Evolutionary conservation across 2,797 vertebrate species (phyloP).

Genomic region (Chelon labrosus): DNA sequence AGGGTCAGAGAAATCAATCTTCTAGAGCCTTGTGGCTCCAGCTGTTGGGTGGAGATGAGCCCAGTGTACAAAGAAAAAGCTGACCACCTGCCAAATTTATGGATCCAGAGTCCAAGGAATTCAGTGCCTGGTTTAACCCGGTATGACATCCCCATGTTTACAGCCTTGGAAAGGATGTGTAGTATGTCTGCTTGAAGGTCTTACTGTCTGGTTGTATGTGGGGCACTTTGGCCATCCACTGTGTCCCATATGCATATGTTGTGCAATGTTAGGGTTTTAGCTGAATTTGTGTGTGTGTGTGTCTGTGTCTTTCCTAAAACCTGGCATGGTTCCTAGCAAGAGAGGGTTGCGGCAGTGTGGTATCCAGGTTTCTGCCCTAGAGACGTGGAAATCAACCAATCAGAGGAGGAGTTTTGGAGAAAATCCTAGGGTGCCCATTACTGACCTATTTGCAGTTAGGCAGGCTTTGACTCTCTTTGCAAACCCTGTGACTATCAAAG

Average conservation of each 20-base stretch:
- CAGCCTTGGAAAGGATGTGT: not conserved
- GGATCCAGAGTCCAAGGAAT: slow-evolving; percentile 33
- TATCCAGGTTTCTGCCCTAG: slow-evolving; percentile 67
- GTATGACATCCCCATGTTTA: slow-evolving; percentile 20
- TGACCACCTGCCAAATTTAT: slow-evolving; percentile 20
- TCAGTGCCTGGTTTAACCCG: not conserved
- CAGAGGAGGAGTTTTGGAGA: slow-evolving; percentile 52
- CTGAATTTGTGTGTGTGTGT: slow-evolving; percentile 13
- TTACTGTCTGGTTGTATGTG: slow-evolving; percentile 12
- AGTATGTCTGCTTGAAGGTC: not conserved
- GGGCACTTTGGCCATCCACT: not conserved
- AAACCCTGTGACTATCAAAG: slow-evolving; percentile 18
- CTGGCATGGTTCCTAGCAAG: slow-evolving; percentile 49
- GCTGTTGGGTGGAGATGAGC: slow-evolving; percentile 54
- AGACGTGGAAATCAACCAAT: slow-evolving; percentile 60
- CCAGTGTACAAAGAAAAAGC: slow-evolving; percentile 9
- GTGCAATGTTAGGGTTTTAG: slow-evolving; percentile 26
- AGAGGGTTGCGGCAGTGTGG: slow-evolving; percentile 38
- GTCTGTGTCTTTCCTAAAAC: slow-evolving; percentile 17
- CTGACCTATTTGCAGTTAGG: slow-evolving; percentile 65
- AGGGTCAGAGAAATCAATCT: slow-evolving; percentile 42
- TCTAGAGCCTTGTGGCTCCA: slow-evolving; percentile 36
- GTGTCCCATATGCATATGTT: slow-evolving; percentile 6
- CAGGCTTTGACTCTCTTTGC: slow-evolving; percentile 45
- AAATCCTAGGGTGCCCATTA: slow-evolving; percentile 58